Evolutionary conservation across 2,888 invertebrate species (phyloP).

Genomic region (Zygothrica quintamaculata): DNA sequence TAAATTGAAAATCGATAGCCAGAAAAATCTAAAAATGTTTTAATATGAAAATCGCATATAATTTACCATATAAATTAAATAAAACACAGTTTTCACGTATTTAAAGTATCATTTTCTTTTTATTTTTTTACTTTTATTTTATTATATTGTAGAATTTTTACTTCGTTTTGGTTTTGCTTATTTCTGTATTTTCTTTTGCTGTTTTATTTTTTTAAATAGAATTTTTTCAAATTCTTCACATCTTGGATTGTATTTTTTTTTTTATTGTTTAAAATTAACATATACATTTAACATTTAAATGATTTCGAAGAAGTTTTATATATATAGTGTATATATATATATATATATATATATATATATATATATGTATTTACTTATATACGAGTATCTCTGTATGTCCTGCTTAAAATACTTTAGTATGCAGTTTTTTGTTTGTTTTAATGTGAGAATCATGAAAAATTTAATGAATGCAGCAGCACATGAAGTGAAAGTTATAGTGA

Average conservation of each 20-base stretch:
- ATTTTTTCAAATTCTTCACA: constrained; percentile 27
- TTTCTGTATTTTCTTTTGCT: constrained; percentile 26
- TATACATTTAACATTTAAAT: constrained; percentile 80
- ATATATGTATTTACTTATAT: neutral
- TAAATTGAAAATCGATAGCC: no score
- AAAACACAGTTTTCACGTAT: constrained; percentile 32
- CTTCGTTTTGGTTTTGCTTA: constrained; percentile 64
- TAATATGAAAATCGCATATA: no score
- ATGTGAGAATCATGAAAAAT: constrained; percentile 27
- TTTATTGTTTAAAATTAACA: constrained; percentile 77
- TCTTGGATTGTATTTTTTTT: constrained; percentile 17
- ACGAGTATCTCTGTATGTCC: constrained; percentile 35
- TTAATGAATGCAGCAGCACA: constrained; percentile 39
- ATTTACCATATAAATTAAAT: no score
- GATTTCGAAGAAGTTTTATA: constrained; percentile 65
- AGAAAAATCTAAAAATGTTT: no score
- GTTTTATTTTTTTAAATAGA: constrained; percentile 19
- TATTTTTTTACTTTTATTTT: constrained; percentile 64
- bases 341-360: neutral
- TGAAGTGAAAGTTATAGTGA: no score
- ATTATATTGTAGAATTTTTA: constrained; percentile 72
- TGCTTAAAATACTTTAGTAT: constrained; percentile 51
- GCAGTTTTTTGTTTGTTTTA: constrained; percentile 15
- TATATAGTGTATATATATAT: no score
- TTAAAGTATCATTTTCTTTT: constrained; percentile 72